phyloP scores from a whole-genome alignment of 2,113 vertebrate species.

The Muscicapa adusta region DNA sequence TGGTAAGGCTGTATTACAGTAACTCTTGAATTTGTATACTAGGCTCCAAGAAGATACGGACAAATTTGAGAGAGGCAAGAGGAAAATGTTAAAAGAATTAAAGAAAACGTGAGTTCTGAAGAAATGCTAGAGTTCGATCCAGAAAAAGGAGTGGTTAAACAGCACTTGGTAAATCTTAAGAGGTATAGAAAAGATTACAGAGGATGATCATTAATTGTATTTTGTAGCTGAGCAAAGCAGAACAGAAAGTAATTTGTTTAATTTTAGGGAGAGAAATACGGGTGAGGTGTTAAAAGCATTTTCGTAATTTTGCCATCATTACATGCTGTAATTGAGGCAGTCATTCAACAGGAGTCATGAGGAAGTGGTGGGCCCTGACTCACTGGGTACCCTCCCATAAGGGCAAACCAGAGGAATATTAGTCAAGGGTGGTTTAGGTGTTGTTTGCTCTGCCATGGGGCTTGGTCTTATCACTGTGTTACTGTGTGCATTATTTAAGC shows the following conservation, averaged over 20 bases:
- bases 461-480: background rate
- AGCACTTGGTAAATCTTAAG: background rate
- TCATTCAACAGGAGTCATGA: background rate
- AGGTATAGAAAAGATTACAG: background rate
- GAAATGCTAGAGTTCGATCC: background rate
- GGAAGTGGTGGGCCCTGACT: background rate
- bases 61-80: background rate
- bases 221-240: background rate
- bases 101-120: background rate
- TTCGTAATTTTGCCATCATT: background rate
- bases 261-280: background rate
- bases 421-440: background rate
- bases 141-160: background rate
- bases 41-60: background rate
- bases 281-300: background rate
- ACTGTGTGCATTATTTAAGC: background rate
- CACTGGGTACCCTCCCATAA: background rate
- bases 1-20: background rate
- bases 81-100: background rate
- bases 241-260: background rate
- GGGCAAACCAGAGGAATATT: rapidly evolving
- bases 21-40: background rate
- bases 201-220: background rate
- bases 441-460: background rate
- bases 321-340: background rate